Percentiles rank a stretch among this genome's conserved stretches.
Conservation (phyloP, 2,797 vertebrate genomes). For the Pseudomugil gertrudae region DNA sequence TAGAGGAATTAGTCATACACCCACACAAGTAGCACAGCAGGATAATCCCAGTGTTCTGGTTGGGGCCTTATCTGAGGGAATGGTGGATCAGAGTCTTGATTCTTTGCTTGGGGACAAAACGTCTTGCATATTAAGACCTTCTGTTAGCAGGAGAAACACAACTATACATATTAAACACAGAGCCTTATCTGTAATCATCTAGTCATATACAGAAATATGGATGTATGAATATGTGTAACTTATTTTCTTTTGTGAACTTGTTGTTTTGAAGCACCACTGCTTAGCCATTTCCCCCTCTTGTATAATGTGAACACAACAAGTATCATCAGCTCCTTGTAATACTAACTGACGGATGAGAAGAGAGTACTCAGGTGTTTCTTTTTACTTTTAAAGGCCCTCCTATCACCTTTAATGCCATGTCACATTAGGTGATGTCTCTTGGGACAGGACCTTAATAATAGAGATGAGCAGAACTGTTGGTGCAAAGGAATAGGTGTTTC, state of each 20-base stretch:
- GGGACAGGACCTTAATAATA: slow-evolving; percentile 45
- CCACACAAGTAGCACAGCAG: slow-evolving; percentile 20
- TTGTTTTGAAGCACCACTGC: slow-evolving; percentile 4
- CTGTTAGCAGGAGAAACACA: slow-evolving; percentile 27
- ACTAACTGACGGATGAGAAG: slow-evolving; percentile 40
- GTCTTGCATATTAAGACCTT: slow-evolving; percentile 39
- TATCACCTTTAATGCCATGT: slow-evolving; percentile 49
- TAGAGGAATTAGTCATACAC: slow-evolving; percentile 20
- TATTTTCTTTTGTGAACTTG: neutral
- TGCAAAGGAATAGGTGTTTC: slow-evolving; percentile 29
- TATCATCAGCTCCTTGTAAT: slow-evolving; percentile 23
- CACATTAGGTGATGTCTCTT: slow-evolving; percentile 40
- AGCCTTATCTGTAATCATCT: slow-evolving; percentile 9
- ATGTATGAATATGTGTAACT: neutral
- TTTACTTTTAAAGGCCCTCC: slow-evolving; percentile 44
- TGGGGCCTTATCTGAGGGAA: slow-evolving; percentile 51
- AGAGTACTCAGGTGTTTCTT: slow-evolving; percentile 8
- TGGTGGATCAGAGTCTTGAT: slow-evolving; percentile 57
- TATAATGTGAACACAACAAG: slow-evolving; percentile 33
- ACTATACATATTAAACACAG: slow-evolving; percentile 25
- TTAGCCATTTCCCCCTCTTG: neutral
- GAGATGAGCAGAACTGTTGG: slow-evolving; percentile 56
- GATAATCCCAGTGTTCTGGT: slow-evolving; percentile 48
- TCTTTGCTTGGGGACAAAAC: slow-evolving; percentile 35
- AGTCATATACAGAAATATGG: slow-evolving; percentile 5